A percentile compares a stretch with the other conserved stretches of the same genome.
Evolutionary conservation across 2,888 invertebrate species (phyloP).

Genomic region (Volucella bombylans): DNA sequence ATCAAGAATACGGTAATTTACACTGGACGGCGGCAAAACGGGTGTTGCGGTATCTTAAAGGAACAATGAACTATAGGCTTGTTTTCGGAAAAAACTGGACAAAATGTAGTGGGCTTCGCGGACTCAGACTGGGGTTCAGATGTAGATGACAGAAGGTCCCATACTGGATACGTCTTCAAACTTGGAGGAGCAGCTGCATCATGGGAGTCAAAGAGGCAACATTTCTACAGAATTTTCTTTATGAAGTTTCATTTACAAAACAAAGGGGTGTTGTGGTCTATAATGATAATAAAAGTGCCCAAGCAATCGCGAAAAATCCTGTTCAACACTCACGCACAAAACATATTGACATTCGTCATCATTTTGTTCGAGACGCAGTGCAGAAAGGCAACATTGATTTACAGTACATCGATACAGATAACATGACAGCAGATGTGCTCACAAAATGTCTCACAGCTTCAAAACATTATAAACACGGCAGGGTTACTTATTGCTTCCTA

Average conservation of each 20-base stretch:
- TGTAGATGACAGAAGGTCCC: slow-evolving; percentile 3
- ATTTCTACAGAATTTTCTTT: slow-evolving; percentile 20
- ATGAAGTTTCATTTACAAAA: slow-evolving; percentile 8
- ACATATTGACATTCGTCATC: too few relatives aligned
- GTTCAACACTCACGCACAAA: slow-evolving; percentile 16
- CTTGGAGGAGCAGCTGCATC: slow-evolving; percentile 1
- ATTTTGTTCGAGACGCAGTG: too few relatives aligned
- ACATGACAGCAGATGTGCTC: slow-evolving; percentile 12
- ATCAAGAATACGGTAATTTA: slow-evolving; percentile 16
- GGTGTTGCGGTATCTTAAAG: too few relatives aligned
- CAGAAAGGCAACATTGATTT: neutral
- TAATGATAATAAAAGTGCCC: slow-evolving; percentile 21
- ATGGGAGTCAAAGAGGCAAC: slow-evolving; percentile 24
- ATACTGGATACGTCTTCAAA: slow-evolving; percentile 18
- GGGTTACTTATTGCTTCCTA: too few relatives aligned
- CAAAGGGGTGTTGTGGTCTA: slow-evolving; percentile 11
- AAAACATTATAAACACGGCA: slow-evolving; percentile 13
- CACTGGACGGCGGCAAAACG: too few relatives aligned
- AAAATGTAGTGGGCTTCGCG: slow-evolving; percentile 10
- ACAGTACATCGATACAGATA: neutral
- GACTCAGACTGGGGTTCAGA: slow-evolving; percentile 20
- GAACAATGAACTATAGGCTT: too few relatives aligned
- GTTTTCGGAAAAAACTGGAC: too few relatives aligned
- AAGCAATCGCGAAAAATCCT: slow-evolving; percentile 13
- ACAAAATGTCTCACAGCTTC: slow-evolving; percentile 4